Evolutionary conservation across 2,888 invertebrate genomes (phyloP), one percentile per base, ranked within the genome.

Genomic region (Mythimna vitellina): DNA sequence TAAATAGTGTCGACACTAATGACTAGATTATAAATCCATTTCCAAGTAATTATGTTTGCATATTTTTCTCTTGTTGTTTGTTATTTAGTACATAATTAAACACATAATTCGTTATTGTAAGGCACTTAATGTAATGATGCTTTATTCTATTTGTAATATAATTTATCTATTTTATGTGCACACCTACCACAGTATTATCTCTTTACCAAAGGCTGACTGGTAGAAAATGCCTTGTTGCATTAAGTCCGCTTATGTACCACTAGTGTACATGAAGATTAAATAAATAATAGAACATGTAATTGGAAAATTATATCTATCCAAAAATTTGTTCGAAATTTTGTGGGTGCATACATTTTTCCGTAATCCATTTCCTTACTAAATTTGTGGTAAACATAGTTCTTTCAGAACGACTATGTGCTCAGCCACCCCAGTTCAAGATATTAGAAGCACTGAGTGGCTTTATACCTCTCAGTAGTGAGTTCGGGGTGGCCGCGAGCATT

Each of bases 381-480:
- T 63, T 66, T 61, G 60, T 84, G 78, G 86, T 73, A 66, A 80
- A 70, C 76, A 63, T 70, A 86, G 63, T 77, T 60, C 38, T 51
- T 46, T 77, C 49, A 54, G 42, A 74, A 74, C 75, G 73, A 66
- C 71, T 76, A 69, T 71, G 78, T 72, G 74, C 73, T 83, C 54
- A 77, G 69, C 69, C 72, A 80, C 78, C 71, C 80, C 51, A 56
- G 69, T 76, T 78, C 72, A 58, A 78, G 81, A 77, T 81, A 86
- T 86, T 83, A 86, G 85, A 79, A 81, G 79, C 72, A 73, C 70
- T 77, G 80, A 86, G 82, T 84, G 84, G 79, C 76, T 83, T 74
- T 84, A 82, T 78, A 76, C 84, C 68, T 76, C 82, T 80, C 67
- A 60, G 69, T 64, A 70, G 70, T 49, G 73, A 68, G 78, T 77